Evolutionary conservation across 2,888 invertebrate species (phyloP), one percentile per base, ranked within the genome.

Genomic region (Eupithecia pulchellata): DNA sequence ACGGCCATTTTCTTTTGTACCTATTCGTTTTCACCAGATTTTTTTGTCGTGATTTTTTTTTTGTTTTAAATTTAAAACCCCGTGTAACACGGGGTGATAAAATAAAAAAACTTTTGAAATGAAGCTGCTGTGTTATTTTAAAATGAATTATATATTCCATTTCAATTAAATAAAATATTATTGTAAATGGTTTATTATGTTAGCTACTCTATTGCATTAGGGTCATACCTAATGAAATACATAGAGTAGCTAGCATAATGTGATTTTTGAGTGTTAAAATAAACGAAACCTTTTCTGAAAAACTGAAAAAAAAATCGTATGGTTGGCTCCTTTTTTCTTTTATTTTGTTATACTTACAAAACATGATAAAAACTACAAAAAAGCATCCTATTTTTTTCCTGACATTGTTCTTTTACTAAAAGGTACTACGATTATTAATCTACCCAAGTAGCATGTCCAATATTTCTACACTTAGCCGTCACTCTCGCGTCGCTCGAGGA

Each of bases 401-500:
- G 14, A 17, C n/a, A 58, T 57, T 55, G 60, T 61, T 66, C 39
- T 52, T 34, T 20, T 62, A 47, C 47, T 30, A 63, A 63, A 67
- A 71, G 62, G 62, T 58, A 62, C 65, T 66, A 63, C 68, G 20
- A 36, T 30, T 64, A 73, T 70, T 69, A 73, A 73, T 73, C 64
- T 73, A 14, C 8, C 57, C 55, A 42, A 76, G 69, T 57, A 66
- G 72, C 69, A 36, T 57, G 62, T 70, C 73, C 60, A 74, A 74
- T 68, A 76, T 77, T 75, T 73, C 68, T 68, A 70, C 72, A 76
- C 66, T 68, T 67, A 68, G 72, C 75, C 69, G 67, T 76, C 77
- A 73, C 78, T 79, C 75, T 80, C 83, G 76, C 77, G 20, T 81
- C 79, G 76, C 78, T 80, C 81, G 80, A 81, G 76, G 83, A 86